Evolutionary conservation across 2,888 invertebrate genomes (phyloP).

Genomic region (Hypomecis atomaria): DNA sequence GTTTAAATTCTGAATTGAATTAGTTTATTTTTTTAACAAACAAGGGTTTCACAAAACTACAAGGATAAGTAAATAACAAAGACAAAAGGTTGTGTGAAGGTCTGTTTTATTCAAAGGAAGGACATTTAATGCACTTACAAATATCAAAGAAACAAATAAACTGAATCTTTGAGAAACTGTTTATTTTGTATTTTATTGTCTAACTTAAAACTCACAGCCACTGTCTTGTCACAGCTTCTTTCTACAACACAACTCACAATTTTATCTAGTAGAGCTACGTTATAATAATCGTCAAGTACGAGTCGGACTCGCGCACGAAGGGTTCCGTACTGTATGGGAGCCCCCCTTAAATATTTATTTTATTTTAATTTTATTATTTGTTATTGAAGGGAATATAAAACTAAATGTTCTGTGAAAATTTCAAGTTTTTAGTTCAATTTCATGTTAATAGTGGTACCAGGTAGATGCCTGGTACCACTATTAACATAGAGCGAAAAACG

Average conservation of each 20-base stretch:
- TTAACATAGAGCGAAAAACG: too few species aligned
- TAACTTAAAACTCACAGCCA: conserved; percentile 34
- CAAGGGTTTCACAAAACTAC: not conserved
- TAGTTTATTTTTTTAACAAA: conserved; percentile 9
- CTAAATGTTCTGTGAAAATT: too few species aligned
- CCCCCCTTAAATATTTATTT: too few species aligned
- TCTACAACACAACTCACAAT: not conserved
- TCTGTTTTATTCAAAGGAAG: conserved; percentile 31
- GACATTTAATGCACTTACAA: conserved; percentile 17
- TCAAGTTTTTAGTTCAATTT: too few species aligned
- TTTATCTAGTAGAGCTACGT: too few species aligned
- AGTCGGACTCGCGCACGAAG: too few species aligned
- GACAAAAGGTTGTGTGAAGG: conserved; percentile 30
- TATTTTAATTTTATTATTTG: too few species aligned
- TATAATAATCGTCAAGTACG: too few species aligned
- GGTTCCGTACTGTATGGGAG: too few species aligned
- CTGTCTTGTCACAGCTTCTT: conserved; percentile 8
- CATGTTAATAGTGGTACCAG: too few species aligned
- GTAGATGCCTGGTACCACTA: too few species aligned
- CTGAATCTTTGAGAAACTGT: conserved; percentile 7
- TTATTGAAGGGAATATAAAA: too few species aligned
- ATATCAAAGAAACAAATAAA: conserved; percentile 20
- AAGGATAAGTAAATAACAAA: conserved; percentile 25
- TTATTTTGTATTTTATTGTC: conserved; percentile 12
- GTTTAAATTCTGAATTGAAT: not conserved